These are phyloP conservation scores for Tetragonula clypearis DNA, from an alignment of 1,140 invertebrate species.

Conservation along the genomic window DNA sequence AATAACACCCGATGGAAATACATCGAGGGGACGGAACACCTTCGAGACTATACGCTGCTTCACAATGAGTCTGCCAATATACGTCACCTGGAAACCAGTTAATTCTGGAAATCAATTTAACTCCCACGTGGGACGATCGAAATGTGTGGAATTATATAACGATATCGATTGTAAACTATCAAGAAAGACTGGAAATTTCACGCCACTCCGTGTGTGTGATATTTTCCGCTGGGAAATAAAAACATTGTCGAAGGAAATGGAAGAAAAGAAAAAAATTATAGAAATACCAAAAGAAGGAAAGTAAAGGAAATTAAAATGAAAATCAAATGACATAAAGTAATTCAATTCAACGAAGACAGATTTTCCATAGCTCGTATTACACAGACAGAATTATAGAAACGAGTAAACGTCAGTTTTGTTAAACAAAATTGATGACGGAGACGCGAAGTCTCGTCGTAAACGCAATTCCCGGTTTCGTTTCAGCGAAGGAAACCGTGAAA, in stretches of 20 bases:
- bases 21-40: too few relatives aligned
- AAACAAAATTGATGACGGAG: not conserved
- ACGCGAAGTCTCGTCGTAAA: not conserved
- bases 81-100: too few relatives aligned
- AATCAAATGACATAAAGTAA: too few relatives aligned
- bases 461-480: conserved; percentile 15
- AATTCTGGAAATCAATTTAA: too few relatives aligned
- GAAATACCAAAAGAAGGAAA: not conserved
- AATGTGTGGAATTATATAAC: too few relatives aligned
- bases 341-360: too few relatives aligned
- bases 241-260: not conserved
- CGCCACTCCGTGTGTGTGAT: not conserved
- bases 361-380: not conserved
- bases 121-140: too few relatives aligned
- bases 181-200: not conserved
- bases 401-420: not conserved
- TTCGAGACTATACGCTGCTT: too few relatives aligned
- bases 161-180: not conserved
- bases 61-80: too few relatives aligned
- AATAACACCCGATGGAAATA: not conserved
- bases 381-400: not conserved
- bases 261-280: not conserved
- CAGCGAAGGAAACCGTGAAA: conserved; percentile 4
- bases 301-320: not conserved
- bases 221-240: not conserved